phyloP scores from a whole-genome alignment of 2,888 invertebrate species.

The Agrotis ipsilon region DNA sequence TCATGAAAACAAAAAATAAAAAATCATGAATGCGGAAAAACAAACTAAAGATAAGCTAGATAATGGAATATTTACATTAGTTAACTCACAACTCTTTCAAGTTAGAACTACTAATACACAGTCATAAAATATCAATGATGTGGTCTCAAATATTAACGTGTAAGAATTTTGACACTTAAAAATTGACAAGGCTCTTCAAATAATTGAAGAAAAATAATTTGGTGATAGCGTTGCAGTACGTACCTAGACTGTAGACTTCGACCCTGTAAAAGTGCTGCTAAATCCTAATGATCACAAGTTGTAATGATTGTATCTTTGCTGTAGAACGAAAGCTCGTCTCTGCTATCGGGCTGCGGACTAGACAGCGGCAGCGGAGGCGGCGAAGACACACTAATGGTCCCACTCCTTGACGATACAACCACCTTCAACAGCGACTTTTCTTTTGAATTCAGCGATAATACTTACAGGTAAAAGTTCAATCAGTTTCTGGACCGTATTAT shows the following conservation, averaged over 20 bases:
- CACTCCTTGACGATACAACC: conserved; percentile 91
- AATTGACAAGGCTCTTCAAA: no score
- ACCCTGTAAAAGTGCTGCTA: no score
- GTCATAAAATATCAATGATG: no score
- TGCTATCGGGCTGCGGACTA: conserved; percentile 83
- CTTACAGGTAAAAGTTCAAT: conserved; percentile 92
- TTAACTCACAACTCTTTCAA: no score
- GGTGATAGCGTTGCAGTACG: no score
- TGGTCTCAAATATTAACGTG: no score
- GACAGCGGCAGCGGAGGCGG: conserved; percentile 91
- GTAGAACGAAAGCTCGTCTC: conserved; percentile 95
- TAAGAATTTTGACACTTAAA: no score
- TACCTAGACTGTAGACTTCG: no score
- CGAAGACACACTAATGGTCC: conserved; percentile 94
- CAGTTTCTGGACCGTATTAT: conserved; percentile 16
- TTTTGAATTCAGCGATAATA: conserved; percentile 96
- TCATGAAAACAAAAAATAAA: background rate
- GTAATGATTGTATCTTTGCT: background rate
- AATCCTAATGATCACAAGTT: background rate
- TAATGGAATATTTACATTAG: no score
- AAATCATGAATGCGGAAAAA: background rate
- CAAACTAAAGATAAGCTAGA: background rate
- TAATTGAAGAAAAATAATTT: no score
- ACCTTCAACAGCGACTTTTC: conserved; percentile 94
- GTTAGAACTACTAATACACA: no score